phyloP scores from a whole-genome alignment of 2,888 invertebrate genomes.

The Epicampocera succincta region DNA sequence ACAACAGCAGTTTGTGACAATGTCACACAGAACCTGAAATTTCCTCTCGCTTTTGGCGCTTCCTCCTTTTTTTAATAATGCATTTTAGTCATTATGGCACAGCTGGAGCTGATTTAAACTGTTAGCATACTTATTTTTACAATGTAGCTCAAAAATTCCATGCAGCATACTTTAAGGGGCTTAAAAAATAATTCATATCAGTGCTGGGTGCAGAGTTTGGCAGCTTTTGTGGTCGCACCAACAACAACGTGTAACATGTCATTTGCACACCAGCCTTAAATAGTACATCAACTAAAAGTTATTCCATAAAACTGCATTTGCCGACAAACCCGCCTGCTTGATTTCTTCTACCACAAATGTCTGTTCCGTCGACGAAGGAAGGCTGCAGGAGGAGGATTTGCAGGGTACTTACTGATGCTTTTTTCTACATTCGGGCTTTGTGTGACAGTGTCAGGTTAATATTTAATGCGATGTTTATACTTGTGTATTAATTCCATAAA shows the following conservation, averaged over 20 bases:
- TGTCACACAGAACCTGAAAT: background rate
- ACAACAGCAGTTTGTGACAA: background rate
- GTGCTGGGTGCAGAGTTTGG: background rate
- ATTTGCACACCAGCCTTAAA: constrained; percentile 38
- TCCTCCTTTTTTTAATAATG: constrained; percentile 1
- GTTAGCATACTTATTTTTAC: constrained; percentile 22
- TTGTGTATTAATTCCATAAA: constrained; percentile 7
- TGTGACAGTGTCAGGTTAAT: constrained; percentile 18
- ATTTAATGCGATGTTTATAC: constrained; percentile 33
- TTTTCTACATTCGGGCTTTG: too few species aligned
- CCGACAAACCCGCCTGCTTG: background rate
- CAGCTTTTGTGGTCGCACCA: constrained; percentile 6
- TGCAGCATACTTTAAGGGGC: constrained; percentile 32
- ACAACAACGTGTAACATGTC: constrained; percentile 49
- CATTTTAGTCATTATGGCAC: constrained; percentile 47
- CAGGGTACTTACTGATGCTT: too few species aligned
- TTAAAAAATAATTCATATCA: background rate
- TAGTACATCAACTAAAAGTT: constrained; percentile 20
- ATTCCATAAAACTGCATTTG: constrained; percentile 38
- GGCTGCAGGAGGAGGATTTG: too few species aligned
- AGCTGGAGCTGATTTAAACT: constrained; percentile 50
- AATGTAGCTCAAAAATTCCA: constrained; percentile 22
- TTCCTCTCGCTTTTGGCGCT: background rate
- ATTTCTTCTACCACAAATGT: background rate
- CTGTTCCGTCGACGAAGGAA: background rate